Evolutionary conservation across 1,140 invertebrate species (phyloP), one percentile per base, ranked within the genome.

Genomic region (Lepidurus arcticus): DNA sequence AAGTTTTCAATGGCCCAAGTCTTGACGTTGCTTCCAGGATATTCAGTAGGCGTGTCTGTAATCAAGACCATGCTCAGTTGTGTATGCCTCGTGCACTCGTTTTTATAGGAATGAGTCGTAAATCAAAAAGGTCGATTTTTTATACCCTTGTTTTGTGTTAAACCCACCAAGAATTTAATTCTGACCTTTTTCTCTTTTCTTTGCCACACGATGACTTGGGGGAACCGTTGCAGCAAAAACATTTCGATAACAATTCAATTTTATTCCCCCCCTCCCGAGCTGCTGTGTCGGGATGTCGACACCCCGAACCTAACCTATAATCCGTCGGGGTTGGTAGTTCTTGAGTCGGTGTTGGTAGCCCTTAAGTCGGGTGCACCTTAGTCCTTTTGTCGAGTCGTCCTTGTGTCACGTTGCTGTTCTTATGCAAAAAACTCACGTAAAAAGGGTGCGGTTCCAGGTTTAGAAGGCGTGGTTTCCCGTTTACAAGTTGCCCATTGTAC

Each of bases 401-500:
- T 34, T 34, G 4, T 34, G 34, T 34, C 34, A 0, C 34, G 34
- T 34, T 34, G 34, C 34, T 34, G 34, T 34, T 34, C 0, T 34
- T 3, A 34, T 34, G 34, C 34, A 34, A 34, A 34, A 34, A 3
- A 3, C 34, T 34, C 53, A 3, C 53, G 6, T 9, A 65, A 7
- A 65, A 65, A 65, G 53, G 53, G 53, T 65, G 53, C 53, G 53
- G 53, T 16, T 65, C n/a, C 16, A 65, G 7, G 53, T 65, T n/a
- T 16, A 65, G 53, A 21, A 21, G 53, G 53, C 53, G n/a, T 65
- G 53, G 53, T 65, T 65, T 65, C 13, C 53, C 53, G 53, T 65
- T 65, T 65, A 65, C 53, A 65, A 65, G 53, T 65, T 65, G 53
- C 53, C 53, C 53, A 65, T 65, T 65, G 21, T 65, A 65, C 53